A percentile compares a stretch with the other conserved stretches of the same genome.
phyloP scores from a whole-genome alignment of 2,888 invertebrate species.

The Sarcophaga carnaria region DNA sequence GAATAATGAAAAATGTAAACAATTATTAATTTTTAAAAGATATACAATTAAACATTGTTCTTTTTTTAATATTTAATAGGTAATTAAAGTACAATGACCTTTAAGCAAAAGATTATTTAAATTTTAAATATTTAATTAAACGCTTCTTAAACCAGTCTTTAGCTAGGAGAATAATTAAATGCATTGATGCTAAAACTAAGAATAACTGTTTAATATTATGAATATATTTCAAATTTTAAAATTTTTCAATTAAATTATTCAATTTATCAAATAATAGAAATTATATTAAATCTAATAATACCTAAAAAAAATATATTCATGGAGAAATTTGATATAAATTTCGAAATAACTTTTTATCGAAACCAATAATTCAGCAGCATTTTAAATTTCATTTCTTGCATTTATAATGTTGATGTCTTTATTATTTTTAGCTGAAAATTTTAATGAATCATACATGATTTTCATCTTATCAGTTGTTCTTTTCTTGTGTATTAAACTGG shows the following conservation, averaged over 20 bases:
- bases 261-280: too few species aligned
- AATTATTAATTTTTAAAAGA: too few species aligned
- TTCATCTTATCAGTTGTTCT: conserved; percentile 25
- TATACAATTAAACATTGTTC: neutral
- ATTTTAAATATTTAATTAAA: neutral
- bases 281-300: too few species aligned
- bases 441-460: conserved; percentile 30
- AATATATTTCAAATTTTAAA: too few species aligned
- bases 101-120: neutral
- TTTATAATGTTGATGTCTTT: neutral
- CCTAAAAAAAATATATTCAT: too few species aligned
- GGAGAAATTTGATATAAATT: too few species aligned
- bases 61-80: neutral
- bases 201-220: too few species aligned
- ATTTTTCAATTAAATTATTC: too few species aligned
- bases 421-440: neutral
- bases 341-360: neutral
- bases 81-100: conserved; percentile 14
- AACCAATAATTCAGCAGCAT: neutral
- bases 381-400: neutral
- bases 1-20: too few species aligned
- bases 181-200: too few species aligned
- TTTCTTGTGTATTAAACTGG: neutral
- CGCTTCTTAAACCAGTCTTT: too few species aligned
- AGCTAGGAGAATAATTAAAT: too few species aligned